Evolutionary conservation across 2,797 vertebrate genomes (phyloP).

Genomic region (Lepidocolaptes lacrymiger): DNA sequence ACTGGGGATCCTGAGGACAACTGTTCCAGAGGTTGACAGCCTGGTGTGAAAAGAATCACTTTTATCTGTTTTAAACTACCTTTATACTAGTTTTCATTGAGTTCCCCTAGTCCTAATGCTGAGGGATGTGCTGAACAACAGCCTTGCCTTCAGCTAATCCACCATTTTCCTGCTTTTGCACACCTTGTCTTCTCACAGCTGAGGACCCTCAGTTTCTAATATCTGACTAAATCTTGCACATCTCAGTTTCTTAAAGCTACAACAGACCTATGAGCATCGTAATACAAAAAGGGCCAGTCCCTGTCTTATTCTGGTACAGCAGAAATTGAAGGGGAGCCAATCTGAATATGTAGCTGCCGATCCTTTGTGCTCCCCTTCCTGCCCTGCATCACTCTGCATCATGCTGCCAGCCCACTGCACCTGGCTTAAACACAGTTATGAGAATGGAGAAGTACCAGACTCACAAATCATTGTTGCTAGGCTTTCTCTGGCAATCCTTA

Average conservation of each 20-base stretch:
- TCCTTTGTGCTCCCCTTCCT: neutral
- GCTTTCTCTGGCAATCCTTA: neutral
- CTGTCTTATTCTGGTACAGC: neutral
- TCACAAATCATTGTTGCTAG: neutral
- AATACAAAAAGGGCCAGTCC: neutral
- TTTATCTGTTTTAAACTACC: neutral
- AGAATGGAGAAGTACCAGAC: neutral
- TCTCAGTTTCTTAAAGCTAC: neutral
- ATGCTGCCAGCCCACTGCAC: rapidly evolving
- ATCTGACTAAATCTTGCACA: neutral
- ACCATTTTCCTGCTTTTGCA: neutral
- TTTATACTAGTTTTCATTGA: neutral
- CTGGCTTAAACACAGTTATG: neutral
- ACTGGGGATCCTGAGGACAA: neutral
- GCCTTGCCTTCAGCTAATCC: neutral
- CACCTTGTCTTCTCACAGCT: neutral
- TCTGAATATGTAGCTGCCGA: rapidly evolving
- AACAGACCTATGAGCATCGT: neutral
- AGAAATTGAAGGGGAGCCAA: neutral
- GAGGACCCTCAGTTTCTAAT: neutral
- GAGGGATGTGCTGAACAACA: neutral
- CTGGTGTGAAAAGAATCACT: neutral
- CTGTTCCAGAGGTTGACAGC: neutral
- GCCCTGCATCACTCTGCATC: neutral
- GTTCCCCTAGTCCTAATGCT: neutral